A percentile compares a stretch with the other conserved stretches of the same genome.
Evolutionary conservation across 2,113 vertebrate genomes (phyloP).

Genomic region (Rana temporaria): DNA sequence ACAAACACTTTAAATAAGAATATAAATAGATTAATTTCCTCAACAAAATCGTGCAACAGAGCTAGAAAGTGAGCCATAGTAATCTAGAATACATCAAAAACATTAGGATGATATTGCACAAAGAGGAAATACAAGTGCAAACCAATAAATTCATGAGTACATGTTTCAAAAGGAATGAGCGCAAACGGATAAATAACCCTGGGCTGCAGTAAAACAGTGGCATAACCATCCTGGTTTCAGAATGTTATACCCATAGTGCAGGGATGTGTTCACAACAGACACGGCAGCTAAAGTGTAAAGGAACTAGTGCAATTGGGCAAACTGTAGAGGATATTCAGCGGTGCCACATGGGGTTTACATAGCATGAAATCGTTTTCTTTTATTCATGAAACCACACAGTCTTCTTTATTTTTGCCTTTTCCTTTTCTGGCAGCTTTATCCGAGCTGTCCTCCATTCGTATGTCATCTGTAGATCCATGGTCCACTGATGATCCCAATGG

Average conservation of each 20-base stretch:
- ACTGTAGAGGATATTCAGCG: not conserved
- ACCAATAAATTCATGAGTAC: not conserved
- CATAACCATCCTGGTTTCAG: too few species aligned
- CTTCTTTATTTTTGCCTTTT: constrained; percentile 84
- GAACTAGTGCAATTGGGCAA: constrained; percentile 33
- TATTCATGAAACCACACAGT: constrained; percentile 82
- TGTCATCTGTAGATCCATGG: constrained; percentile 62
- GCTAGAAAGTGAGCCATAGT: too few species aligned
- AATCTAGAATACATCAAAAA: not conserved
- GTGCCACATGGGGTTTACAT: constrained; percentile 7
- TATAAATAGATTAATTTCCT: too few species aligned
- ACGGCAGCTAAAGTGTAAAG: not conserved
- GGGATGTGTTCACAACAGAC: not conserved
- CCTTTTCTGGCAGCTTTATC: constrained; percentile 70
- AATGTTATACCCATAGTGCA: not conserved
- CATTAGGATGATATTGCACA: not conserved
- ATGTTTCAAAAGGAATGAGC: not conserved
- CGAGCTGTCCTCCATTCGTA: constrained; percentile 56
- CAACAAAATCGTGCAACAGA: too few species aligned
- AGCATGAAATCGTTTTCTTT: not conserved
- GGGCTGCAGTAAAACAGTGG: not conserved
- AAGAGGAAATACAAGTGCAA: constrained; percentile 13
- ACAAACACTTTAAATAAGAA: too few species aligned
- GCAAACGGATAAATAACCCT: not conserved
- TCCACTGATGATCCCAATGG: constrained; percentile 38